phyloP scores from a whole-genome alignment of 2,113 vertebrate species.

The Ia io region DNA sequence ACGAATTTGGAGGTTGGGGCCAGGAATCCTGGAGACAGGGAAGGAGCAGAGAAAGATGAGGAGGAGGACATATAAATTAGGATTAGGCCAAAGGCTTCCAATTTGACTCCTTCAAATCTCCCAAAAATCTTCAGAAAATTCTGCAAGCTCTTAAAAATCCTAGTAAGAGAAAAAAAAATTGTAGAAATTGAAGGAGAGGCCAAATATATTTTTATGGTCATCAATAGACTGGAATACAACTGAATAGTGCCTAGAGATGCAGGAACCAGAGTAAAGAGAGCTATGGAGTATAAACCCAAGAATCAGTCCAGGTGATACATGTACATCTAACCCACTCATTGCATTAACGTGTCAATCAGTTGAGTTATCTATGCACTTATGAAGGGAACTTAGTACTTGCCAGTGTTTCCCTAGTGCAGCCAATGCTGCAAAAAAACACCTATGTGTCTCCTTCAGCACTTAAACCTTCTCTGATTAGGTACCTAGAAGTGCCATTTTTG shows the following conservation, averaged over 20 bases:
- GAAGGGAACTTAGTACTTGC: neutral
- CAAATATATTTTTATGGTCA: neutral
- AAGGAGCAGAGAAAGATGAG: neutral
- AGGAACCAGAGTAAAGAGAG: neutral
- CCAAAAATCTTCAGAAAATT: neutral
- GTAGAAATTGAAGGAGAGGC: neutral
- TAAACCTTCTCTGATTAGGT: neutral
- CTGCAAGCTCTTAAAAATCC: neutral
- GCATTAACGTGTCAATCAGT: fast-evolving
- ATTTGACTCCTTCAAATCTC: neutral
- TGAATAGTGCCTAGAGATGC: neutral
- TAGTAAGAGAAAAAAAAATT: neutral
- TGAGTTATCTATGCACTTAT: neutral
- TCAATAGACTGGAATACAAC: fast-evolving
- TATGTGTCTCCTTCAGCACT: neutral
- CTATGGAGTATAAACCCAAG: no score
- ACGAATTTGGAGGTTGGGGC: neutral
- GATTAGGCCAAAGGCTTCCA: neutral
- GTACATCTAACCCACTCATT: neutral
- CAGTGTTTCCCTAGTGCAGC: neutral
- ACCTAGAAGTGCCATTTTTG: neutral
- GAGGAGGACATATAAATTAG: neutral
- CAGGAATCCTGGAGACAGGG: neutral
- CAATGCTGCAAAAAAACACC: neutral
- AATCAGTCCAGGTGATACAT: neutral